A percentile compares a stretch with the other conserved stretches of the same genome.
Evolutionary conservation across 1,140 invertebrate genomes (phyloP).

Genomic region (Tyrophagus putrescentiae): DNA sequence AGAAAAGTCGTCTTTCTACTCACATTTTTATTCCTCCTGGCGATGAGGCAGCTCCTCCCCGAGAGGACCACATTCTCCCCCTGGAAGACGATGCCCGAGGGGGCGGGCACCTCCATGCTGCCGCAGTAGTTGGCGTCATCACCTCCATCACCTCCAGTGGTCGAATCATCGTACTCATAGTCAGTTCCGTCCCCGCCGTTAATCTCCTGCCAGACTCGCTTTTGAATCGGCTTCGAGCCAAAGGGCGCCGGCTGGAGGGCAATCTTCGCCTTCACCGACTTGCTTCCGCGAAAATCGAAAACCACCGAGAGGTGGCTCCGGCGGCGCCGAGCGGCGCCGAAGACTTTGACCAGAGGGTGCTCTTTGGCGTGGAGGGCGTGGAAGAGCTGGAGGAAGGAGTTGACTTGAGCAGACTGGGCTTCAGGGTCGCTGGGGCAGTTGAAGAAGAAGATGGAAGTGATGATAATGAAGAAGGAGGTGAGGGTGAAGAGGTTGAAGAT

Average conservation of each 20-base stretch:
- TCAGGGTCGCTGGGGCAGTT: too few relatives aligned
- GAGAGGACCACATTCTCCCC: constrained; percentile 75
- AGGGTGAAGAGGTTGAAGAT: too few relatives aligned
- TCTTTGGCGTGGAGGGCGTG: not conserved
- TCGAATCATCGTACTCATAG: not conserved
- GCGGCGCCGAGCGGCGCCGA: not conserved
- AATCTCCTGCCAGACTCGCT: not conserved
- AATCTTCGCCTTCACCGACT: constrained; percentile 26
- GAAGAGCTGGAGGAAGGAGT: too few relatives aligned
- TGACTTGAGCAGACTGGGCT: too few relatives aligned
- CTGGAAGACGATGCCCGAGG: constrained; percentile 59
- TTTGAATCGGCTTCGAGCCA: constrained; percentile 21
- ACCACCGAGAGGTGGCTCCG: constrained; percentile 23
- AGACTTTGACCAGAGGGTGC: not conserved
- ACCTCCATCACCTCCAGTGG: constrained; percentile 50
- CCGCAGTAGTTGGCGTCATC: constrained; percentile 38
- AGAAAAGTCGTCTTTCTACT: constrained; percentile 22
- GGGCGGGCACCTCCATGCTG: constrained; percentile 34
- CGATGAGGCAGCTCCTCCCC: constrained; percentile 63
- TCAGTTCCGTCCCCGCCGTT: not conserved
- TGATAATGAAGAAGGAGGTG: too few relatives aligned
- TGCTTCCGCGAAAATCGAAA: constrained; percentile 27
- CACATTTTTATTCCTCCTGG: constrained; percentile 48
- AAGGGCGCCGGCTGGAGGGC: constrained; percentile 25
- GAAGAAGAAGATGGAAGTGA: too few relatives aligned